Conservation (phyloP, 2,113 vertebrate genomes). For the Dicaeum eximium region DNA sequence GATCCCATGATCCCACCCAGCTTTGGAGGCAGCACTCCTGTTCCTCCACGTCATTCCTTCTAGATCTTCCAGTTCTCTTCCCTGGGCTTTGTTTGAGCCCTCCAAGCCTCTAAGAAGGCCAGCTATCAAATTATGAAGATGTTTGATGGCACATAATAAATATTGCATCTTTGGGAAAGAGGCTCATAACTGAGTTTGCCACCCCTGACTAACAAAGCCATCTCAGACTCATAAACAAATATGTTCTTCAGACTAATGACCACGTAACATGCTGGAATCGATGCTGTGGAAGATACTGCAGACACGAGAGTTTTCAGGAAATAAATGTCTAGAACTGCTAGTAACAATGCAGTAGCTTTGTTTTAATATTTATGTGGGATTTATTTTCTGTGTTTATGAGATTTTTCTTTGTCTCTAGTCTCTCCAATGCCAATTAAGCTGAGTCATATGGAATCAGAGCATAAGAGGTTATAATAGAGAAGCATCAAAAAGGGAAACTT, state of each 20-base stretch:
- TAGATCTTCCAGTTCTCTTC: not conserved
- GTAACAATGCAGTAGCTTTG: not conserved
- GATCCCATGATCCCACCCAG: not conserved
- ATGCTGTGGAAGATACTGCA: not conserved
- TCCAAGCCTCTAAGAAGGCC: not conserved
- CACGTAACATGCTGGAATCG: not conserved
- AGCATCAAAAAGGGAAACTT: not conserved
- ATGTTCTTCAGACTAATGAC: not conserved
- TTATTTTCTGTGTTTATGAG: constrained; percentile 23
- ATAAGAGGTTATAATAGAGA: not conserved
- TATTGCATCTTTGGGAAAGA: not conserved
- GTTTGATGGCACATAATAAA: not conserved
- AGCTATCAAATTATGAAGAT: not conserved
- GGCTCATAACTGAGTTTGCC: not conserved
- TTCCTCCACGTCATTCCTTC: not conserved
- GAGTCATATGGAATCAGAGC: not conserved
- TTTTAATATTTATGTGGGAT: constrained; percentile 3
- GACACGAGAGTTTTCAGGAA: constrained; percentile 26
- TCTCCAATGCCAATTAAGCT: not conserved
- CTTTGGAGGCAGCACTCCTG: not conserved
- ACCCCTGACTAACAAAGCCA: not conserved
- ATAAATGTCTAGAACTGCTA: not conserved
- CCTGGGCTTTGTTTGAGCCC: not conserved
- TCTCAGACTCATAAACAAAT: not conserved
- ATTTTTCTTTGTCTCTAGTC: constrained; percentile 1